A percentile compares a stretch with the other conserved stretches of the same genome.
phyloP scores from a whole-genome alignment of 2,888 invertebrate species.

The Temnothorax rugatulus region DNA sequence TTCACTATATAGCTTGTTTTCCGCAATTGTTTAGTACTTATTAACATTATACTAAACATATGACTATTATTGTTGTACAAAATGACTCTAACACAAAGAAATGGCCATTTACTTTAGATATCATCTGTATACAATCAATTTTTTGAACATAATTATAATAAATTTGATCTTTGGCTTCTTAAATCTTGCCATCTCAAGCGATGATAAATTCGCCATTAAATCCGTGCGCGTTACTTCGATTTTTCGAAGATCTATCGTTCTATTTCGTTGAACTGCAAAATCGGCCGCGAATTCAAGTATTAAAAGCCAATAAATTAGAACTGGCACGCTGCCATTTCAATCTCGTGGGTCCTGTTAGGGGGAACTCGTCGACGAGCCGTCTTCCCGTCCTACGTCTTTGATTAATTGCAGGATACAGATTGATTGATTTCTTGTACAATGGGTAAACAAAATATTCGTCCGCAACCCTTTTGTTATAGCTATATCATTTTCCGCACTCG shows the following conservation, averaged over 20 bases:
- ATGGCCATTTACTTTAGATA: background rate
- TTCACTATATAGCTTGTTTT: background rate
- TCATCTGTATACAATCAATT: background rate
- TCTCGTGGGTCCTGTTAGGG: slow-evolving; percentile 81
- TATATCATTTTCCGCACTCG: background rate
- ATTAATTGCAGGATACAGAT: slow-evolving; percentile 72
- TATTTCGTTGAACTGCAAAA: slow-evolving; percentile 64
- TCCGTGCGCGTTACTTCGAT: slow-evolving; percentile 19
- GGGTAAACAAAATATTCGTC: slow-evolving; percentile 45
- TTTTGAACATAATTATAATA: background rate
- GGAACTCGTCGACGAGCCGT: slow-evolving; percentile 72
- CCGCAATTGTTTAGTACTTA: background rate
- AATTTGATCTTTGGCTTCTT: slow-evolving; percentile 7
- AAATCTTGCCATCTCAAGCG: background rate
- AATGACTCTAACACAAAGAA: background rate
- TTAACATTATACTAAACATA: background rate
- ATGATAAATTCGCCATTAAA: slow-evolving; percentile 21
- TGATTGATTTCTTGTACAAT: slow-evolving; percentile 64
- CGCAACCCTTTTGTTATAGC: slow-evolving; percentile 10
- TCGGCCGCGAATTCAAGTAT: slow-evolving; percentile 80
- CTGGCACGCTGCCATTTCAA: slow-evolving; percentile 85
- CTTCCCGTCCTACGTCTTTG: slow-evolving; percentile 67
- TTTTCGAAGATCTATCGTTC: slow-evolving; percentile 53
- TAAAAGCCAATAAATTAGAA: slow-evolving; percentile 84
- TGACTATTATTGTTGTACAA: background rate